A percentile compares a stretch with the other conserved stretches of the same genome.
Conservation (phyloP, 2,888 invertebrate species). For the Caenorhabditis zanzibari region DNA sequence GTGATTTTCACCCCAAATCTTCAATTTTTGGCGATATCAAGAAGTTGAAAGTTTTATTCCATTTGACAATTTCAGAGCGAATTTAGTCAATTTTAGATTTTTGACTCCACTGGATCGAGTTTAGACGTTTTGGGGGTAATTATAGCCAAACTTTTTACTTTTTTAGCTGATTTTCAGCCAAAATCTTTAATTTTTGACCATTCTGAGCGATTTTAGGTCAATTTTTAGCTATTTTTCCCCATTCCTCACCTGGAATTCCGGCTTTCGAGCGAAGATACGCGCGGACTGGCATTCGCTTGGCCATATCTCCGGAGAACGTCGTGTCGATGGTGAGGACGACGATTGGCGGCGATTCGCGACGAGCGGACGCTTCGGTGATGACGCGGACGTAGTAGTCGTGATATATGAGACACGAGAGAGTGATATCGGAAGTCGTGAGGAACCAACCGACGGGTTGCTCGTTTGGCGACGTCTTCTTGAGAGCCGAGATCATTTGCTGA, state of each 20-base stretch:
- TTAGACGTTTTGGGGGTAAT: too few relatives aligned
- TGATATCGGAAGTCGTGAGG: slow-evolving; percentile 98
- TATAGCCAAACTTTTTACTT: too few relatives aligned
- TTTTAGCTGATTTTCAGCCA: too few relatives aligned
- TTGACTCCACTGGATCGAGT: too few relatives aligned
- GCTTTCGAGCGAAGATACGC: slow-evolving; percentile 94
- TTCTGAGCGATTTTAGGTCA: too few relatives aligned
- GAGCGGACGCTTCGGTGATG: slow-evolving; percentile 73
- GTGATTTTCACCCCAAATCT: too few relatives aligned
- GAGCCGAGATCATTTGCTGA: slow-evolving; percentile 89
- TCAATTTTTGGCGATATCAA: too few relatives aligned
- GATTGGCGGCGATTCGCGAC: slow-evolving; percentile 80
- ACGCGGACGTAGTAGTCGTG: slow-evolving; percentile 82
- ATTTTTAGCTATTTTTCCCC: too few relatives aligned
- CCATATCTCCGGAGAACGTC: slow-evolving; percentile 85
- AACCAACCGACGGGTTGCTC: slow-evolving; percentile 98
- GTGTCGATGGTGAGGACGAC: slow-evolving; percentile 97
- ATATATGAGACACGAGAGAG: slow-evolving; percentile 86
- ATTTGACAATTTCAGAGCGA: too few relatives aligned
- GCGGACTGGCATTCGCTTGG: slow-evolving; percentile 93
- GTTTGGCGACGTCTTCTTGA: slow-evolving; percentile 93
- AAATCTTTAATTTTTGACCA: too few relatives aligned
- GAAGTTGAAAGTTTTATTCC: too few relatives aligned
- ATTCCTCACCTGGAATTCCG: slow-evolving; percentile 89
- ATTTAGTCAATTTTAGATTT: too few relatives aligned